A percentile compares a stretch with the other conserved stretches of the same genome.
phyloP scores from a whole-genome alignment of 2,888 invertebrate species.

The Helobdella robusta region DNA sequence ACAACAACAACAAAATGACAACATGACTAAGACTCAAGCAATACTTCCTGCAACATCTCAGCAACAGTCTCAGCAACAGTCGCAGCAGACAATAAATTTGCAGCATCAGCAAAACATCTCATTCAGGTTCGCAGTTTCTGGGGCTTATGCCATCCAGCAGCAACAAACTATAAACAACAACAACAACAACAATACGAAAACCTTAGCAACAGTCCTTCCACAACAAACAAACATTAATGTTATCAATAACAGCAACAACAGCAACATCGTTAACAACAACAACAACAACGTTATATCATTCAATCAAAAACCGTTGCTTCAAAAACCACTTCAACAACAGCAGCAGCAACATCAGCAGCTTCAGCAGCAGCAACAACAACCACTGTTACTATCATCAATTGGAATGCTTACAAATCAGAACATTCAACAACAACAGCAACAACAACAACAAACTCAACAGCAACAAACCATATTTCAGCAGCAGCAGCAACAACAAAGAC shows the following conservation, averaged over 20 bases:
- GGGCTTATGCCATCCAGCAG: conserved; percentile 21
- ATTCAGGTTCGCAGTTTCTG: conserved; percentile 23
- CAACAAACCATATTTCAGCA: conserved; percentile 12
- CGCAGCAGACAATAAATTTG: not conserved
- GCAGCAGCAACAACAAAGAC: conserved; percentile 12
- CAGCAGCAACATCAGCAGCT: conserved; percentile 6
- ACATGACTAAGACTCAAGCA: conserved; percentile 3
- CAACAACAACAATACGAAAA: conserved; percentile 10
- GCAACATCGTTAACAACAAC: conserved; percentile 20
- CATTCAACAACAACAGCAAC: conserved; percentile 12
- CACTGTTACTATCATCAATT: conserved; percentile 9
- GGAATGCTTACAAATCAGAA: conserved; percentile 13
- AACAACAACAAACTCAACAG: conserved; percentile 12
- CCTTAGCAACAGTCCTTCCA: conserved; percentile 24
- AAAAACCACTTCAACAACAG: conserved; percentile 2
- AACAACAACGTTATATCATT: not conserved
- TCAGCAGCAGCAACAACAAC: not conserved
- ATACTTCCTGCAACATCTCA: conserved; percentile 25
- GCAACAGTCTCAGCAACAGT: conserved; percentile 15
- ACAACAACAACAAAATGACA: conserved; percentile 6
- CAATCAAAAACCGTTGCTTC: not conserved
- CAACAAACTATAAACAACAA: conserved; percentile 13
- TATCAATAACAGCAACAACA: conserved; percentile 1
- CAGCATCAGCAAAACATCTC: conserved; percentile 23
- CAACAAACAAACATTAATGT: conserved; percentile 14